A percentile compares a stretch with the other conserved stretches of the same genome.
Conservation (phyloP, 2,797 vertebrate species). For the Sternarchorhynchus goeldii region DNA sequence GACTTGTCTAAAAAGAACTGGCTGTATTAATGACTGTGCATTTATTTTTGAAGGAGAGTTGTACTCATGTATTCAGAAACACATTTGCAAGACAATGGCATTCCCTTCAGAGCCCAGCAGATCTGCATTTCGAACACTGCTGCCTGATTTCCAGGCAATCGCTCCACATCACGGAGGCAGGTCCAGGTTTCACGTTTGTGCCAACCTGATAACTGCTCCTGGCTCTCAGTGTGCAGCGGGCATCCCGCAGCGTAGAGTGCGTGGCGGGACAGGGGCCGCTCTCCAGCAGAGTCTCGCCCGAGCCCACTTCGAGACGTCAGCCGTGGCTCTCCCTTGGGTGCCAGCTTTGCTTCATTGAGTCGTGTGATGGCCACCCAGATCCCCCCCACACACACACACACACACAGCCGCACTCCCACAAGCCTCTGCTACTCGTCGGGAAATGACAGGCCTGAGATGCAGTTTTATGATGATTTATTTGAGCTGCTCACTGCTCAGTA, state of each 20-base stretch:
- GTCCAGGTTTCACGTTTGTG: background rate
- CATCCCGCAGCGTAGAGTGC: slow-evolving; percentile 7
- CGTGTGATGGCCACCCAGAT: slow-evolving; percentile 78
- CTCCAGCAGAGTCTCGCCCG: slow-evolving; percentile 10
- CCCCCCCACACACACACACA: slow-evolving; percentile 75
- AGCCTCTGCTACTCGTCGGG: slow-evolving; percentile 75
- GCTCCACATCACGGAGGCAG: background rate
- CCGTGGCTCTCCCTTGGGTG: slow-evolving; percentile 69
- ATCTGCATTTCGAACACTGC: slow-evolving; percentile 21
- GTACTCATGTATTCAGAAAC: slow-evolving; percentile 20
- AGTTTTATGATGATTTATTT: slow-evolving; percentile 85
- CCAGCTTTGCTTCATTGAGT: slow-evolving; percentile 80
- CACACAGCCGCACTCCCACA: slow-evolving; percentile 76
- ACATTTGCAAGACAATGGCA: slow-evolving; percentile 3
- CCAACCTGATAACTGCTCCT: background rate
- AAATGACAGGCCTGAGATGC: slow-evolving; percentile 80
- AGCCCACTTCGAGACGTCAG: slow-evolving; percentile 33
- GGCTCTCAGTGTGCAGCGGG: background rate
- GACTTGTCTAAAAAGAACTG: slow-evolving; percentile 13
- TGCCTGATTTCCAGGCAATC: background rate
- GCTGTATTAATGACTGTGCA: slow-evolving; percentile 1
- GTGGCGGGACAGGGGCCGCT: slow-evolving; percentile 20
- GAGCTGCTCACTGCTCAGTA: slow-evolving; percentile 74
- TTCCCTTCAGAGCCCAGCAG: slow-evolving; percentile 7
- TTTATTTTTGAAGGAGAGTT: slow-evolving; percentile 7